Conservation (phyloP, 1,140 invertebrate species). For the Cyclargus thomasi region DNA sequence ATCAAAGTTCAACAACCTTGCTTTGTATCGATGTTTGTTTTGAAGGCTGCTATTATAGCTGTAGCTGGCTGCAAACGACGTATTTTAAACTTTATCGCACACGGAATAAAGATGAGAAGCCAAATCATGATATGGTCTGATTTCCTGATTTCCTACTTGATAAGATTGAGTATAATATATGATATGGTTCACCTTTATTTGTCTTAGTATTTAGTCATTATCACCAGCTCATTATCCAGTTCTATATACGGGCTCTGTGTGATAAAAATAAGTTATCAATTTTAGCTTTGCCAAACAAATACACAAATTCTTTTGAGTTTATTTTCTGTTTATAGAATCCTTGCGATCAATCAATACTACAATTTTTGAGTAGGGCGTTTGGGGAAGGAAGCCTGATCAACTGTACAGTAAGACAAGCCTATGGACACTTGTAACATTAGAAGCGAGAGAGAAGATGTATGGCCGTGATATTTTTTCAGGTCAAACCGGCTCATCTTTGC, state of each 20-base stretch:
- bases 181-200: background rate
- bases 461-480: too few relatives aligned
- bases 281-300: background rate
- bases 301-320: background rate
- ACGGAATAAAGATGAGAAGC: background rate
- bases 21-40: background rate
- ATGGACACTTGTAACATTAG: too few relatives aligned
- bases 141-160: conserved; percentile 7
- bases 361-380: too few relatives aligned
- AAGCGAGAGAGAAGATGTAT: too few relatives aligned
- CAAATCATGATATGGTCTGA: background rate
- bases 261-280: background rate
- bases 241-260: background rate
- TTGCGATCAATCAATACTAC: too few relatives aligned
- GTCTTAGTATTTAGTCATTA: background rate
- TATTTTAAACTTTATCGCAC: background rate
- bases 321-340: too few relatives aligned
- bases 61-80: background rate
- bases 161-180: background rate
- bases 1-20: conserved; percentile 14
- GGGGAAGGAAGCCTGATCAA: too few relatives aligned
- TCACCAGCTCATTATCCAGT: background rate
- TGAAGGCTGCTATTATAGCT: background rate
- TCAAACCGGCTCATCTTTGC: too few relatives aligned
- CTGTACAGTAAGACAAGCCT: too few relatives aligned